Evolutionary conservation across 2,113 vertebrate genomes (phyloP).

Genomic region (Chloropsis hardwickii): DNA sequence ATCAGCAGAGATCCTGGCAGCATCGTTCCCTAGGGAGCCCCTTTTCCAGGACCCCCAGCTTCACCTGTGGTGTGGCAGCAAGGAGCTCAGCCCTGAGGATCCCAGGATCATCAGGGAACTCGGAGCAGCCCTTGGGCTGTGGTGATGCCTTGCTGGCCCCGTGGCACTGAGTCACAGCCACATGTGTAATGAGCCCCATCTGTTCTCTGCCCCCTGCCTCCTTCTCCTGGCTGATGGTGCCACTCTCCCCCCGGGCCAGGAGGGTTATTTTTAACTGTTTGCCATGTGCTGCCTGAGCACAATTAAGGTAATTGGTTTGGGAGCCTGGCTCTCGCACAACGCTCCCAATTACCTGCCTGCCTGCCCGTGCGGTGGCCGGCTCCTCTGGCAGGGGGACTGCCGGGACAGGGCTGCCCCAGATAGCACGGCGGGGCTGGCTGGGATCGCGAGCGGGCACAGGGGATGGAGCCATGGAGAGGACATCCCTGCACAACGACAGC

Average conservation of each 20-base stretch:
- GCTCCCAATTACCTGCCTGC: conserved; percentile 59
- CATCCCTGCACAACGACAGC: conserved; percentile 69
- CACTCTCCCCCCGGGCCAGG: conserved; percentile 14
- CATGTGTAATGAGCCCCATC: fast-evolving
- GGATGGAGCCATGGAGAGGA: conserved; percentile 71
- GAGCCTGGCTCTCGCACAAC: conserved; percentile 54
- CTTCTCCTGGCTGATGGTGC: conserved; percentile 12
- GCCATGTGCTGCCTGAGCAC: conserved; percentile 64
- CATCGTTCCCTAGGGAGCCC: not conserved
- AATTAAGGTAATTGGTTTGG: conserved; percentile 74
- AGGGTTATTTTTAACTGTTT: conserved; percentile 70
- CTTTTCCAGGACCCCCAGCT: not conserved
- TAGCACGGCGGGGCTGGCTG: not conserved
- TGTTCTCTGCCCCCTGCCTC: conserved; percentile 12
- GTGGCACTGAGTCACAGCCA: fast-evolving
- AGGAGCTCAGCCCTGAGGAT: not conserved
- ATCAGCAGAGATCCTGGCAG: not conserved
- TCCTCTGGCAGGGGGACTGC: not conserved
- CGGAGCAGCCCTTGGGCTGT: not conserved
- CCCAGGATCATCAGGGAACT: not conserved
- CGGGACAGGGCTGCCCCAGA: conserved; percentile 44
- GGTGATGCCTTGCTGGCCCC: not conserved
- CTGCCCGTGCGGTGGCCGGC: not conserved
- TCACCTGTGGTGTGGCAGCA: not conserved
- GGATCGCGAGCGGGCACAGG: not conserved